phyloP scores from a whole-genome alignment of 2,113 vertebrate species.

The Amphilophus citrinellus region DNA sequence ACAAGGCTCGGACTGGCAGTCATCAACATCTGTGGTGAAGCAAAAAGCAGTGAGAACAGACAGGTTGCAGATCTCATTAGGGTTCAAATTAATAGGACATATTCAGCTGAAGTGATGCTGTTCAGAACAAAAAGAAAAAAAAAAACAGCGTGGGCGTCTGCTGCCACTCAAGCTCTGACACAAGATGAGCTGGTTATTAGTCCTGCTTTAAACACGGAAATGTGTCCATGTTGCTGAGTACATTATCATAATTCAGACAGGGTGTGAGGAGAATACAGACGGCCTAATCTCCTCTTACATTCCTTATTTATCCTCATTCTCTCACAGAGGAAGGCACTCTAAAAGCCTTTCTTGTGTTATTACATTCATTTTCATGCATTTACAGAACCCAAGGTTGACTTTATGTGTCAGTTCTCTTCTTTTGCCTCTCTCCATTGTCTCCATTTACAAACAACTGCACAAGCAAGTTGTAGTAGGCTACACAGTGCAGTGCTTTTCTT shows the following conservation, averaged over 20 bases:
- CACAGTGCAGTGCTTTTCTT: not conserved
- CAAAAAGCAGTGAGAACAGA: conserved; percentile 9
- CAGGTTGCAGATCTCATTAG: conserved; percentile 35
- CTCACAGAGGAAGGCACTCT: conserved; percentile 19
- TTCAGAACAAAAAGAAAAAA: conserved; percentile 9
- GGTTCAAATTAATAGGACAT: conserved; percentile 33
- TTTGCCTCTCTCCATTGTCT: conserved; percentile 30
- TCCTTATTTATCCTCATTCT: conserved; percentile 33
- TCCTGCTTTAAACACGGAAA: conserved; percentile 30
- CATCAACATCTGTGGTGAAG: conserved; percentile 78
- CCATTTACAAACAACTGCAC: conserved; percentile 8
- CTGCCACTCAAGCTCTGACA: conserved; percentile 35
- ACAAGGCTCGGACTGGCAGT: conserved; percentile 87
- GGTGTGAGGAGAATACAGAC: conserved; percentile 36
- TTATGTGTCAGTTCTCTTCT: conserved; percentile 23
- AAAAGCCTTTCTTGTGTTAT: conserved; percentile 30
- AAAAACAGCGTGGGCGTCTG: not conserved
- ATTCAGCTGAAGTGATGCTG: conserved; percentile 9
- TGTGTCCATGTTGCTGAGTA: conserved; percentile 23
- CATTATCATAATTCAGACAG: conserved; percentile 46
- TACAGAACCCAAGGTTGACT: conserved; percentile 13
- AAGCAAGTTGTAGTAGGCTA: not conserved
- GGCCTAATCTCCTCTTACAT: conserved; percentile 13
- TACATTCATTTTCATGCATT: conserved; percentile 18
- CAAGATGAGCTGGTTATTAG: conserved; percentile 34